A percentile compares a stretch with the other conserved stretches of the same genome.
These are phyloP conservation scores for Chiloscyllium plagiosum DNA, from an alignment of 2,113 vertebrate genomes.

Conservation along the genomic window DNA sequence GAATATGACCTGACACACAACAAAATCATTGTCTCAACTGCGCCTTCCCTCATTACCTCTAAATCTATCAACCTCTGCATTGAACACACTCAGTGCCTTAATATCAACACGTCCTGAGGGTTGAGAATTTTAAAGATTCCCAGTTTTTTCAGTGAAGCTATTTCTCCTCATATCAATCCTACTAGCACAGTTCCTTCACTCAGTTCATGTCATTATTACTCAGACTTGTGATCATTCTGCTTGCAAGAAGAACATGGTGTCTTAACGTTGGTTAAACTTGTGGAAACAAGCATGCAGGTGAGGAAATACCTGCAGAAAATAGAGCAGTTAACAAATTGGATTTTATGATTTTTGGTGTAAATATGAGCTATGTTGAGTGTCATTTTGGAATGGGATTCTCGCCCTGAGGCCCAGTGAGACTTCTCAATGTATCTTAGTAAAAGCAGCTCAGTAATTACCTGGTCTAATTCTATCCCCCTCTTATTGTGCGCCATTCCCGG, in stretches of 20 bases:
- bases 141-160: background rate
- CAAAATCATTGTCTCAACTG: background rate
- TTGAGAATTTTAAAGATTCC: background rate
- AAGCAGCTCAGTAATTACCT: too few species aligned
- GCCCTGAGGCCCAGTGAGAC: too few species aligned
- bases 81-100: background rate
- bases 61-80: background rate
- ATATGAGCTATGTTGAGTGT: too few species aligned
- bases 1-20: background rate
- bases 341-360: too few species aligned
- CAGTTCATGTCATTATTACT: background rate
- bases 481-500: too few species aligned
- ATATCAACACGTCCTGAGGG: background rate
- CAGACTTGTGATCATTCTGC: background rate
- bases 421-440: too few species aligned
- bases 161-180: background rate
- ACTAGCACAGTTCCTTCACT: background rate
- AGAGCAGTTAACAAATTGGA: too few species aligned
- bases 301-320: background rate
- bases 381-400: too few species aligned
- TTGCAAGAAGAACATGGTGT: background rate
- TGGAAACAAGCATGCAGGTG: background rate
- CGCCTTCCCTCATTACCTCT: background rate
- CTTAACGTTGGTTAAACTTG: background rate
- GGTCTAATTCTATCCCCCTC: too few species aligned